Evolutionary conservation across 2,888 invertebrate genomes (phyloP), one percentile per base, ranked within the genome.

Genomic region (Mesopsocus fuscifrons): DNA sequence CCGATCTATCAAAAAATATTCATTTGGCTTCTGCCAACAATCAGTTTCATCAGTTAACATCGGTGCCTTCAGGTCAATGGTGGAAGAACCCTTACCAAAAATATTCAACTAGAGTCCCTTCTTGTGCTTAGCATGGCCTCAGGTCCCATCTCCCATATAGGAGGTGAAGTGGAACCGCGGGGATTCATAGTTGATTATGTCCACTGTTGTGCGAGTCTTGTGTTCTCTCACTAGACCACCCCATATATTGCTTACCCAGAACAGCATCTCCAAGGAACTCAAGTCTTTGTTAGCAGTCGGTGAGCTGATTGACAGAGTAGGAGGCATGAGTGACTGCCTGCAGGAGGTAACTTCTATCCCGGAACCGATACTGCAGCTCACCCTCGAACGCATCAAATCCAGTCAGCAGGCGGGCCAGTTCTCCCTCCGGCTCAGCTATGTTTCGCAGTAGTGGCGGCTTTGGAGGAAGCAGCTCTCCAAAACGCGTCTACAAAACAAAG

Each of bases 301-400:
- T 99, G 17, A 97, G 67, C 2, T 79, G 71, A 63, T 98, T 98
- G 41, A 81, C 81, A 48, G 84, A 84, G 58, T 94, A 98, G 0
- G 95, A 95, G 2, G 98, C 95, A 66, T 99, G 98, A 0, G 97
- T 98, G 60, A 98, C 77, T 2, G 94, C 91, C 66, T 98, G 97
- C 2, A 98, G 69, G 3, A 98, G 68, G 56, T 94, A 87, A 6
- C 94, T 83, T 22, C 81, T 71, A 57, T 97, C 91, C 11, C 69
- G 69, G 65, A 98, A 98, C 32, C 68, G 63, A 60, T 98, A 97
- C 9, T 80, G 79, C 38, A 98, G 76, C 11, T 71, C 80, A 5
- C 69, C 57, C 56, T 91, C 84, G 52, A 97, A 73, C 17, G 69
- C 68, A 15, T 78, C 75, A 57, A 87, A 92, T 0, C 92, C 92